Percentiles rank a stretch among this genome's conserved stretches.
phyloP scores from a whole-genome alignment of 1,140 invertebrate species.

The Drosophila pandora region DNA sequence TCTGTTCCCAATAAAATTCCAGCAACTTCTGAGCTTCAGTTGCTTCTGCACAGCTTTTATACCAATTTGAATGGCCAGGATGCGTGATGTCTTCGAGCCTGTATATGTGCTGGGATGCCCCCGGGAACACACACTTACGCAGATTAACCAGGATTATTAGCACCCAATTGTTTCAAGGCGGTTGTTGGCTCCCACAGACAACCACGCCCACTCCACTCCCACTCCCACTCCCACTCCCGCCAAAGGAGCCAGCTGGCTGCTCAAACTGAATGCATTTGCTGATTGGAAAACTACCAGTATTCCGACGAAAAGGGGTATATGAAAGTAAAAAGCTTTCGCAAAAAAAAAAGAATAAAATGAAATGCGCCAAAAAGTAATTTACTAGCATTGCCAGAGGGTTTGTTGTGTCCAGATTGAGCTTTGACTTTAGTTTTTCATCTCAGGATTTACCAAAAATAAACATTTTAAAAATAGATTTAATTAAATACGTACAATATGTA shows the following conservation, averaged over 20 bases:
- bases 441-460: constrained; percentile 8
- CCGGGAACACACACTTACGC: constrained; percentile 58
- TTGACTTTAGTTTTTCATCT: not conserved
- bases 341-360: not conserved
- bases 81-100: constrained; percentile 22
- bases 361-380: constrained; percentile 9
- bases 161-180: constrained; percentile 75
- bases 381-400: not conserved
- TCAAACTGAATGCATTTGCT: constrained; percentile 83
- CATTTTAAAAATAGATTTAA: not conserved
- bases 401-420: not conserved
- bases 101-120: constrained; percentile 32
- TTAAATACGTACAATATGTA: not conserved
- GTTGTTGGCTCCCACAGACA: constrained; percentile 54
- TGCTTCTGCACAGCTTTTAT: constrained; percentile 58
- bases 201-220: constrained; percentile 61
- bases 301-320: not conserved
- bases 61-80: constrained; percentile 28
- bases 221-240: constrained; percentile 5
- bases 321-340: constrained; percentile 7
- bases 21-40: constrained; percentile 51
- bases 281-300: constrained; percentile 80
- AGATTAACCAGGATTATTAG: constrained; percentile 81
- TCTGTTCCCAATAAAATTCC: constrained; percentile 22
- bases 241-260: constrained; percentile 51